Base-by-base conservation (phyloP, 2,888 invertebrate genomes). In the Alviniconcha strummeri region DNA sequence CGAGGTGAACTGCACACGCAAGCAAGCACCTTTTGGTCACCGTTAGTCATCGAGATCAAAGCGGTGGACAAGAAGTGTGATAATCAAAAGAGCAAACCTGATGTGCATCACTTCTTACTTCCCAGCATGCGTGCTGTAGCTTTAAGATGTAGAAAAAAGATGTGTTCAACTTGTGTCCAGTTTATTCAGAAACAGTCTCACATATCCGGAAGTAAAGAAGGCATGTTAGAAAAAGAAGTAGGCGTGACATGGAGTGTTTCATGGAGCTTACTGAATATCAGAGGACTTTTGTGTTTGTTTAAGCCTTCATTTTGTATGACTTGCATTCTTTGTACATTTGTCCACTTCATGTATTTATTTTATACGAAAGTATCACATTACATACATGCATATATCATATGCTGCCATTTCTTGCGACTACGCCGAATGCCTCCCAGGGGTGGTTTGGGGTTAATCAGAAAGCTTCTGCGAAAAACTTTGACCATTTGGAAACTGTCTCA, bases 241-340 rank as follows among this genome's bases (percentile, higher is more conserved):
- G 36, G 36, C 36, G 36, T 36, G 36, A 36, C 36, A 36, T 36
- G 36, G 36, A 36, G 36, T 36, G 36, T 36, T 36, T 36, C 36
- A 17, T 69, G 6, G 5, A 69, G 17, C 17, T n/a, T 69, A 69
- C 17, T 69, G 69, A 69, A 17, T 69, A 69, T 69, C 69, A 64
- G 69, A n/a, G 69, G 69, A n/a, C 15, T 9, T 9, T 64, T 4
- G 74, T 52, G 19, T 74, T 52, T 52, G 7, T 71, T 71, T 4
- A 71, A 71, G 17, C 71, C 74, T 52, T 74, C 11, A 3, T 36
- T 52, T 74, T 74, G 74, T 64, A 55, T 64, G 15, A 79, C 60
- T 79, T 74, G 74, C 64, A 7, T 79, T 56, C 19, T 55, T 9
- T 64, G 79, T 64, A 60, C 64, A 79, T n/a, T 36, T 79, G 79